Evolutionary conservation across 2,797 vertebrate species (phyloP), one percentile per base, ranked within the genome.

Genomic region (Enteromius mattozi): DNA sequence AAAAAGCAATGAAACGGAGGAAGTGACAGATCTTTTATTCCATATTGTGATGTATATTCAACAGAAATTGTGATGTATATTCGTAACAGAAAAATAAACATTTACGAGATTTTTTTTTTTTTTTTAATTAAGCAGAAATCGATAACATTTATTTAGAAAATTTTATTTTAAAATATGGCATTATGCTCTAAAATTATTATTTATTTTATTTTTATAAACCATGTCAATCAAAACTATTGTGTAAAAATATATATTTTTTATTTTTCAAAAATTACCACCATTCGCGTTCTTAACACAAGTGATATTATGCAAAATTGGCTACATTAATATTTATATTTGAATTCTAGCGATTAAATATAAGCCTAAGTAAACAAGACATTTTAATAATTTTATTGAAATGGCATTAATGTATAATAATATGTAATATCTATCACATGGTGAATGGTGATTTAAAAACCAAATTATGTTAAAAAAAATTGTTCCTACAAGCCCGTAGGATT

Each of bases 201-300:
- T 37, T 27, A 71, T 71, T 72, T 40, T 3, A 40, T 40, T 19
- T 69, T 69, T 40, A 40, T 6, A 40, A n/a, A 14, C 21, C 56
- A 14, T 42, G 66, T 13, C 37, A n/a, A 69, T 69, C 66, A 69
- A 69, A 69, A 69, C 35, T 45, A 47, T 49, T 49, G 42, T 49
- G 42, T 30, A 42, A 49, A 70, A 70, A 45, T 71, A 3, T 71
- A 4, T 12, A n/a, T 17, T 2, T 19, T 17, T 7, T 19, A 4
- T 27, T 65, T 65, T 33, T 65, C 14, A 65, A 16, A 27, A 17
- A 45, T 12, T 27, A 14, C 24, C n/a, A 63, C 59, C 12, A 6
- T 61, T 61, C n/a, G 19, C 2, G 0, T 10, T 66, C 30, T 33
- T 65, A 6, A 17, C 30, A 33, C 2, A 66, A 66, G 68, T 24